Evolutionary conservation across 2,797 vertebrate species (phyloP).

Genomic region (Crypturellus tataupa): DNA sequence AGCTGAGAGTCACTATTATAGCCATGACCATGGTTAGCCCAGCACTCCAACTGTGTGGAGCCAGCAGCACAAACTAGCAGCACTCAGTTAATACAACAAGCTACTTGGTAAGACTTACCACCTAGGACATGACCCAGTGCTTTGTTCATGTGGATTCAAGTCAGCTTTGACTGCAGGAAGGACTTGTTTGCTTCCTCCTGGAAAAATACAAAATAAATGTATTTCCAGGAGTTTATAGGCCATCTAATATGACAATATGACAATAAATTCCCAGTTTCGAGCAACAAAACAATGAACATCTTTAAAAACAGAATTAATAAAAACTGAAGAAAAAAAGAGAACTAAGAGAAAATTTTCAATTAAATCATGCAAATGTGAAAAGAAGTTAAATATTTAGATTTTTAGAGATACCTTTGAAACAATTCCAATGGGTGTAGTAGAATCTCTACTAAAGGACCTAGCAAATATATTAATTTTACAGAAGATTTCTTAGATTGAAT

Average conservation of each 20-base stretch:
- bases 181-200: background rate
- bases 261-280: background rate
- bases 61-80: background rate
- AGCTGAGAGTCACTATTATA: background rate
- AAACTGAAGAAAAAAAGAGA: background rate
- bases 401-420: slow-evolving; percentile 44
- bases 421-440: background rate
- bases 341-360: background rate
- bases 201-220: background rate
- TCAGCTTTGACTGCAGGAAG: background rate
- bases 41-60: background rate
- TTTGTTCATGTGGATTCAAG: background rate
- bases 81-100: background rate
- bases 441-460: background rate
- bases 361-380: slow-evolving; percentile 31
- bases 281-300: background rate
- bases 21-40: background rate
- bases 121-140: background rate
- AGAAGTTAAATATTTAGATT: slow-evolving; percentile 63
- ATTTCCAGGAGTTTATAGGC: background rate
- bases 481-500: slow-evolving; percentile 42
- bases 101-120: background rate
- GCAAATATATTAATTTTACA: slow-evolving; percentile 43
- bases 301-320: background rate
- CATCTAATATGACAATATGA: background rate